Base-by-base conservation (phyloP, 1,140 invertebrate genomes). In the Oreohelix idahoensis region DNA sequence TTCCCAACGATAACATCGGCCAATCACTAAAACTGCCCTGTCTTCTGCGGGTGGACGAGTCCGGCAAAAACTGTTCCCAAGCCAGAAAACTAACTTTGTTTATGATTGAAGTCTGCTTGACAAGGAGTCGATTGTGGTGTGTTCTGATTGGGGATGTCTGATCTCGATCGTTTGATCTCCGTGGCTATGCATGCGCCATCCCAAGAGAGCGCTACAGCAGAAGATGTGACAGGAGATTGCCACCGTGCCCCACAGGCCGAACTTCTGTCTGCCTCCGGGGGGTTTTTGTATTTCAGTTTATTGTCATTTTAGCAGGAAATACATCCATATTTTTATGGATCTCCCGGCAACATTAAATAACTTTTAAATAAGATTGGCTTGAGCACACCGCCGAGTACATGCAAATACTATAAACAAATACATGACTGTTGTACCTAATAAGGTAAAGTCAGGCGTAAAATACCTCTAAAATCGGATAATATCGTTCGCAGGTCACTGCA, bases 111-210 rank as follows among this genome's bases (percentile, higher is more conserved):
- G n/a, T 66, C 32, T 29, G n/a, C 29, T 66, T 66, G 63, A 10
- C 63, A 66, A 66, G 1, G 32, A 8, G n/a, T 10, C 23, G 1
- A n/a, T 4, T 58, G 29, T 32, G n/a, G 63, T 5, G 8, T 32
- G 63, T 32, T 8, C 29, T 32, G 63, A 32, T 66, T 32, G 63
- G 63, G n/a, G 63, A 66, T 32, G 63, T 29, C n/a, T 4, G n/a
- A 23, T 2, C 20, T 66, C 13, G 42, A 76, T 76, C 45, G 29
- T 76, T 51, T 53, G 74, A 76, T 76, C 71, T 73, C 38, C 5
- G 5, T 36, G 0, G 38, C n/a, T 42, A 45, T 36, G 26, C 71
- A 45, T 45, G 8, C 71, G 15, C 38, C 1, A n/a, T 10, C 1
- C 45, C 74, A 8, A 13, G 29, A 32, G 26, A 53, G 26, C 1